Percentiles rank a stretch among this genome's conserved stretches.
Conservation (phyloP, 2,888 invertebrate species). For the Euclidia mi region DNA sequence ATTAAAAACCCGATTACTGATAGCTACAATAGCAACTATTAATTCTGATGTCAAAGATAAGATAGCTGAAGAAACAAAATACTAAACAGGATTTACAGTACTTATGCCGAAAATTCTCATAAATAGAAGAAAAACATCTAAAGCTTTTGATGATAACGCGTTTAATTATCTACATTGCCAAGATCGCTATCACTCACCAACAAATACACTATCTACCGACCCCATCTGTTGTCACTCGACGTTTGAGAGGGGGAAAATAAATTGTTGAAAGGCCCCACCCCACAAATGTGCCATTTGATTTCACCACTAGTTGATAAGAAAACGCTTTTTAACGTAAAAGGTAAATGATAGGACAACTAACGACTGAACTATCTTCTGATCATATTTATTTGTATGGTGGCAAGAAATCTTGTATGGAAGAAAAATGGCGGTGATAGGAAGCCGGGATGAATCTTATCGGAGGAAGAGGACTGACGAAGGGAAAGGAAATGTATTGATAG, state of each 20-base stretch:
- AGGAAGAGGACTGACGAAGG: neutral
- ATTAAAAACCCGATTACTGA: too few relatives aligned
- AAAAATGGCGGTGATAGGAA: constrained; percentile 10
- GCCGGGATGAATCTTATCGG: constrained; percentile 18
- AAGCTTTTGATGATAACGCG: too few relatives aligned
- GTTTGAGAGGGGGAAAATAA: constrained; percentile 66
- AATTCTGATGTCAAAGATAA: too few relatives aligned
- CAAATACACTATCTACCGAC: constrained; percentile 25
- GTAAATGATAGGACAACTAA: constrained; percentile 47
- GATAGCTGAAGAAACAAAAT: too few relatives aligned
- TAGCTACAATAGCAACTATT: too few relatives aligned
- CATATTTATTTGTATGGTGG: constrained; percentile 43
- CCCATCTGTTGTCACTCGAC: constrained; percentile 71
- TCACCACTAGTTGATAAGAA: constrained; percentile 55
- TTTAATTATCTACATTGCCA: too few relatives aligned
- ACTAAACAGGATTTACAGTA: too few relatives aligned
- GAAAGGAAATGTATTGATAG: neutral
- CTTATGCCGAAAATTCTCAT: too few relatives aligned
- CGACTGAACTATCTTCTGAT: constrained; percentile 22
- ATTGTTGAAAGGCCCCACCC: constrained; percentile 63
- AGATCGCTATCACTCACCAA: constrained; percentile 39
- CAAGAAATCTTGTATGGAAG: constrained; percentile 9
- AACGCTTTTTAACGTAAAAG: constrained; percentile 53
- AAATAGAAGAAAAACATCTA: too few relatives aligned
- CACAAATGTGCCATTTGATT: constrained; percentile 52